Evolutionary conservation across 2,113 vertebrate genomes (phyloP), one percentile per base, ranked within the genome.

Genomic region (Cryptoleucopteryx plumbea): DNA sequence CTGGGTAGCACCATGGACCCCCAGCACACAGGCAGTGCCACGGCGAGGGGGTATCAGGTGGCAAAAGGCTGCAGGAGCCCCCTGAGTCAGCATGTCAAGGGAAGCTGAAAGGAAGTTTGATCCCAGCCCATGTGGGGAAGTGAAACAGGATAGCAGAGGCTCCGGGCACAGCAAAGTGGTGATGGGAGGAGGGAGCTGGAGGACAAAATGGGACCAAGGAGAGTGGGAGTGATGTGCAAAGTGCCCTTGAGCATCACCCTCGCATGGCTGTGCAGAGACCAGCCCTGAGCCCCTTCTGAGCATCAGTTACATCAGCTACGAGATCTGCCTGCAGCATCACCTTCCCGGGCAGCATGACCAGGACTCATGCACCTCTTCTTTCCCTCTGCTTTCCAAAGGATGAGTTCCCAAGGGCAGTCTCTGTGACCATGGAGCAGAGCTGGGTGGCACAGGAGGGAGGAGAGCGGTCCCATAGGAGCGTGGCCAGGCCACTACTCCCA

Each of bases 321-420:
- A 67, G 19, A 11, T 25, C 34, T 56, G 29, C 55, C 82, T 27
- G 45, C 59, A 53, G 32, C 82, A 6, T 34, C 56, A 7, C n/a
- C 50, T 55, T 29, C 26, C 36, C 0, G 0, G 43, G 48, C 56
- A 85, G 85, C 36, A 13, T 1, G 0, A 21, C 3, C 2, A 0
- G 56, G 21, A 38, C 16, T 29, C 22, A 0, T 18, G 6, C 26
- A 2, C 11, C 2, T 61, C 1, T 32, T 9, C 8, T 11, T 31
- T 43, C 59, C 17, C 50, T 61, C 9, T 2, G 34, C 67, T 32
- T 48, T 48, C 78, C 56, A 14, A 38, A 47, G 32, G 14, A 12
- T 8, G 34, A 18, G 58, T 42, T 52, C 59, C 70, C 42, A 0
- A 1, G 32, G n/a, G 16, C 0, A 1, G 11, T 26, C 23, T n/a